Evolutionary conservation across 2,797 vertebrate genomes (phyloP).

Genomic region (Neosilurus hyrtlii): DNA sequence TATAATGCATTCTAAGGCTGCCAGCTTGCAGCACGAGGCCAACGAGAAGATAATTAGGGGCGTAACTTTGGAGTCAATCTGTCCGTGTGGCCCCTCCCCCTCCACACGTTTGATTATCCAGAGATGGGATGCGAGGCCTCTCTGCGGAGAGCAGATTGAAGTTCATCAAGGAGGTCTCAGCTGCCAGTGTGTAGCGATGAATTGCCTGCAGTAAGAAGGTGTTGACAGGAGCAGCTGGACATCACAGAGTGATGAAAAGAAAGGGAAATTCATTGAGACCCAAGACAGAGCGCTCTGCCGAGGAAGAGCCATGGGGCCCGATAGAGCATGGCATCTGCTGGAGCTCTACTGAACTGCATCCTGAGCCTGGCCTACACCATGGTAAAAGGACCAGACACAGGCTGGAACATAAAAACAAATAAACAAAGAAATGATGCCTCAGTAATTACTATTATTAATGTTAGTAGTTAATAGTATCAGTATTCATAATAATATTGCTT

Average conservation of each 20-base stretch:
- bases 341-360: constrained; percentile 69
- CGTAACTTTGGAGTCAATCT: constrained; percentile 78
- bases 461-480: not conserved
- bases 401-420: not conserved
- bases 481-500: not conserved
- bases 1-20: constrained; percentile 62
- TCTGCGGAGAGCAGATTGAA: constrained; percentile 84
- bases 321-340: constrained; percentile 71
- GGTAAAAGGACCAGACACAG: constrained; percentile 25
- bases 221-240: constrained; percentile 98
- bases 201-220: constrained; percentile 93
- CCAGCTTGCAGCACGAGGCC: constrained; percentile 76
- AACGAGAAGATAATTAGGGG: constrained; percentile 78
- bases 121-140: constrained; percentile 80
- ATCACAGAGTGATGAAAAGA: constrained; percentile 91
- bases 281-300: constrained; percentile 79
- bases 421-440: not conserved
- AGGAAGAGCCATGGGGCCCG: constrained; percentile 64
- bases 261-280: constrained; percentile 89
- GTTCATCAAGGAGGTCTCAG: constrained; percentile 91
- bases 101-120: constrained; percentile 73
- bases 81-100: constrained; percentile 70
- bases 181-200: constrained; percentile 91
- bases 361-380: constrained; percentile 29
- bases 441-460: not conserved